phyloP scores from a whole-genome alignment of 2,797 vertebrate genomes.

The Enteromius treurensis region DNA sequence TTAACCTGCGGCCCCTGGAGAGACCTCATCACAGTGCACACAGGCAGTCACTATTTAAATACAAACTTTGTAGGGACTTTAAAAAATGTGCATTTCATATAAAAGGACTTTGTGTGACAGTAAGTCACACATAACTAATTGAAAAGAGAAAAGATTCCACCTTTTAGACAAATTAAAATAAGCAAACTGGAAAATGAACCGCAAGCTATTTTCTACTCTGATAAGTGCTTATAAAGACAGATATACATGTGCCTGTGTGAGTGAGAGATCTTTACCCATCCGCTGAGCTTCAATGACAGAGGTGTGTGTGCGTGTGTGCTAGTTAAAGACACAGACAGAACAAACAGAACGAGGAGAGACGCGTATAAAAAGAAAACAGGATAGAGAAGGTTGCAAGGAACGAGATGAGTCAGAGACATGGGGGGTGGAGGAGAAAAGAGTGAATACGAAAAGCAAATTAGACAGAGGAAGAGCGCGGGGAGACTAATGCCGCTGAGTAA shows the following conservation, averaged over 20 bases:
- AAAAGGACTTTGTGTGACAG: not conserved
- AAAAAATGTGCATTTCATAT: not conserved
- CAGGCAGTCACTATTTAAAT: slow-evolving; percentile 14
- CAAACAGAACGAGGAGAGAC: slow-evolving; percentile 5
- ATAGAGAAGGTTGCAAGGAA: slow-evolving; percentile 34
- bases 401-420: slow-evolving; percentile 29
- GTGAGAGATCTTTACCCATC: not conserved
- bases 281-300: not conserved
- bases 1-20: slow-evolving; percentile 14
- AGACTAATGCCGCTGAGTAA: slow-evolving; percentile 15
- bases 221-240: slow-evolving; percentile 38
- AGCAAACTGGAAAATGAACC: slow-evolving; percentile 42
- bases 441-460: slow-evolving; percentile 42
- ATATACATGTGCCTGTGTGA: slow-evolving; percentile 21
- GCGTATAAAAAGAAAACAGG: slow-evolving; percentile 21
- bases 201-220: slow-evolving; percentile 48
- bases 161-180: slow-evolving; percentile 44
- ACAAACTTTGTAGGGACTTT: not conserved
- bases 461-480: slow-evolving; percentile 12
- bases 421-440: slow-evolving; percentile 12
- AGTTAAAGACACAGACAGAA: slow-evolving; percentile 37
- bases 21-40: not conserved
- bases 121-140: slow-evolving; percentile 62
- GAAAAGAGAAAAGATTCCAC: slow-evolving; percentile 46
- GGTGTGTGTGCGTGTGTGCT: slow-evolving; percentile 37